Conservation (phyloP, 2,113 vertebrate species). For the Probosciger aterrimus region DNA sequence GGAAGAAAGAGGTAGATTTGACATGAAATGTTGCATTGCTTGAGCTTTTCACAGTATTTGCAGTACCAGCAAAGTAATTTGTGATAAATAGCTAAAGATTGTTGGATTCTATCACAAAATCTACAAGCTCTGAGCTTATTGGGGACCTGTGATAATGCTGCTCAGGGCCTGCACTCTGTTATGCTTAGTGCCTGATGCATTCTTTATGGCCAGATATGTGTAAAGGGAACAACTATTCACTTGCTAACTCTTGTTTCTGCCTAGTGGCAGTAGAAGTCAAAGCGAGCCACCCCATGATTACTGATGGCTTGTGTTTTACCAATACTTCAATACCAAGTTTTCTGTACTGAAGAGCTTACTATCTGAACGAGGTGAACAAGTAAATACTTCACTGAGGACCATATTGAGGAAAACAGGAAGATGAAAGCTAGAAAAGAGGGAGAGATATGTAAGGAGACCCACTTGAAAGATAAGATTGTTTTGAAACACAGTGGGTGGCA, state of each 20-base stretch:
- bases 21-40: conserved; percentile 50
- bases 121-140: conserved; percentile 6
- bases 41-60: background rate
- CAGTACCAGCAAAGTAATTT: conserved; percentile 29
- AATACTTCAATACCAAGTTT: background rate
- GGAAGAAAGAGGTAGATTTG: conserved; percentile 14
- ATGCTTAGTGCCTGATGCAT: conserved; percentile 11
- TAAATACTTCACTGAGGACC: background rate
- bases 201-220: background rate
- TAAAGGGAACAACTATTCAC: conserved; percentile 9
- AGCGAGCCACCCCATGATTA: background rate
- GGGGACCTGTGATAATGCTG: conserved; percentile 32
- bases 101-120: conserved; percentile 46
- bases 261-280: conserved; percentile 8
- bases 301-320: background rate
- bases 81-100: conserved; percentile 39
- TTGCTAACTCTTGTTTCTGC: conserved; percentile 44
- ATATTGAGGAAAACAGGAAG: background rate
- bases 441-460: background rate
- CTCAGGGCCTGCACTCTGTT: conserved; percentile 1
- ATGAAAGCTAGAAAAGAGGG: background rate
- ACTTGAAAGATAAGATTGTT: background rate
- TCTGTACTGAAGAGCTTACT: background rate
- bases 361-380: background rate
- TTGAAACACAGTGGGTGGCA: background rate